Evolutionary conservation across 2,113 vertebrate species (phyloP).

Genomic region (Noturus placidus): DNA sequence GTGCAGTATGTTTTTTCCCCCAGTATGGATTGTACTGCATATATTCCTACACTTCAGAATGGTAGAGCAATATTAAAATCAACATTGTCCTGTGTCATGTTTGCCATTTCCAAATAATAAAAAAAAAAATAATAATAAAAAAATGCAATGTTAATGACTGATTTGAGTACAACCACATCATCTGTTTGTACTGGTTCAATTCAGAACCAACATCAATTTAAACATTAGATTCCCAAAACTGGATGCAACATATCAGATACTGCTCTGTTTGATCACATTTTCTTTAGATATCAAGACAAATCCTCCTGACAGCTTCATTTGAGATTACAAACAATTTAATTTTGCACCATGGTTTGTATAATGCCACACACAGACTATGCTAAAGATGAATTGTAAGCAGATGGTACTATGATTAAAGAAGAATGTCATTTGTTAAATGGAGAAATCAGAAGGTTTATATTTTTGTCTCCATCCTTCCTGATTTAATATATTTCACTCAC

Average conservation of each 20-base stretch:
- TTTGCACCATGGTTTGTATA: neutral
- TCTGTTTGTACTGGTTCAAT: slow-evolving; percentile 2
- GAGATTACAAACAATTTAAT: neutral
- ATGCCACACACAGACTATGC: neutral
- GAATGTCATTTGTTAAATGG: neutral
- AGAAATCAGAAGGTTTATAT: neutral
- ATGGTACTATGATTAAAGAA: slow-evolving; percentile 1
- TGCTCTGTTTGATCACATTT: neutral
- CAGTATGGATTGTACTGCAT: neutral
- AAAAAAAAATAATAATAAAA: neutral
- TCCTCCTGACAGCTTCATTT: slow-evolving; percentile 8
- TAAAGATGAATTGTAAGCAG: slow-evolving; percentile 15
- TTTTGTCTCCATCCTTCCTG: neutral
- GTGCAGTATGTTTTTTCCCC: neutral
- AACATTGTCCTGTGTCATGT: neutral
- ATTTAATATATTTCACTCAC: neutral
- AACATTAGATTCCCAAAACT: neutral
- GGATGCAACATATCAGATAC: neutral
- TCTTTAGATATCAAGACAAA: neutral
- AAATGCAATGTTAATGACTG: neutral
- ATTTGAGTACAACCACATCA: neutral
- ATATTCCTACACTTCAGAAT: neutral
- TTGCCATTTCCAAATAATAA: neutral
- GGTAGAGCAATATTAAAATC: neutral
- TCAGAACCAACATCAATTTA: slow-evolving; percentile 8